A percentile compares a stretch with the other conserved stretches of the same genome.
Conservation (phyloP, 1,140 invertebrate species). For the Caenorhabditis tropicalis region DNA sequence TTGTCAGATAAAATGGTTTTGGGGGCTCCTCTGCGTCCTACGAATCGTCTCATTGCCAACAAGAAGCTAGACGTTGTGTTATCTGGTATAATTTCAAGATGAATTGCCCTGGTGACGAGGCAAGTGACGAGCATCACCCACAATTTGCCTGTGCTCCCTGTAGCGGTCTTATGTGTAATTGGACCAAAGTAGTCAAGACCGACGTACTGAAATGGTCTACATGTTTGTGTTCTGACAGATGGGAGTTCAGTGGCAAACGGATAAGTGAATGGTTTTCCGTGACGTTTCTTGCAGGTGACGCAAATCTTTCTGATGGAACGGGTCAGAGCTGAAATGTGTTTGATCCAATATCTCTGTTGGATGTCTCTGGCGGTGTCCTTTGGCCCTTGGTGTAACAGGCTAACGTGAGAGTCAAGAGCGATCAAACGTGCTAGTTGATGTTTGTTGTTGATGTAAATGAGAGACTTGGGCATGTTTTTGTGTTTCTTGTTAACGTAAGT, state of each 20-base stretch:
- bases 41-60: background rate
- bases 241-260: background rate
- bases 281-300: background rate
- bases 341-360: background rate
- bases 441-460: background rate
- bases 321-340: background rate
- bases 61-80: background rate
- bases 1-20: background rate
- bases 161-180: background rate
- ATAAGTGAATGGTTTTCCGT: background rate
- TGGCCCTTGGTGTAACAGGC: background rate
- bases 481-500: background rate
- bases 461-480: background rate
- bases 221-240: background rate
- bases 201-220: background rate
- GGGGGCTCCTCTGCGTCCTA: conserved; percentile 33
- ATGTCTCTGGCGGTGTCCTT: background rate
- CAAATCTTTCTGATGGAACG: background rate
- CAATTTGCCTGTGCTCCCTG: background rate
- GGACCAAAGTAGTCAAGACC: conserved; percentile 37
- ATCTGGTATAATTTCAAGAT: conserved; percentile 2
- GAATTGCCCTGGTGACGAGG: background rate
- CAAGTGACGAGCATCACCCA: background rate
- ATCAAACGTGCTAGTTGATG: background rate
- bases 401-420: background rate